These are phyloP conservation scores for Cheilosia impressa DNA, from an alignment of 2,888 invertebrate genomes.

Conservation along the genomic window DNA sequence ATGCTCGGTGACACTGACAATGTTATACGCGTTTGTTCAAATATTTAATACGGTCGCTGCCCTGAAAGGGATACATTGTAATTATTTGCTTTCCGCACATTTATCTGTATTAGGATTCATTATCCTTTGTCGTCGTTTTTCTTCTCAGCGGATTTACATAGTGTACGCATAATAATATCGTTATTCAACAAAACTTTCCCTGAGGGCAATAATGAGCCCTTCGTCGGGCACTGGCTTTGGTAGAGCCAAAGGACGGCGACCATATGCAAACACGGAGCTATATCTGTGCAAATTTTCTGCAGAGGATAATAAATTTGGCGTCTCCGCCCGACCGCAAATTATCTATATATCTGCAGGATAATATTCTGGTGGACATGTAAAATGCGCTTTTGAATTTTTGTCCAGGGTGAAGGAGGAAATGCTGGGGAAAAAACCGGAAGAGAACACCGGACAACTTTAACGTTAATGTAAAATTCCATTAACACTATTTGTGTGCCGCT, in stretches of 20 bases:
- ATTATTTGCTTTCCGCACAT: conserved; percentile 43
- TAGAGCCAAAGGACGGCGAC: not conserved
- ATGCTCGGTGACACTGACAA: conserved; percentile 22
- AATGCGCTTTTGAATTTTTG: not conserved
- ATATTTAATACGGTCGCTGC: conserved; percentile 30
- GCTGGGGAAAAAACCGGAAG: conserved; percentile 17
- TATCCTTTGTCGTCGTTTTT: conserved; percentile 10
- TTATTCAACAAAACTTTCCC: conserved; percentile 16
- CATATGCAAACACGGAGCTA: conserved; percentile 45
- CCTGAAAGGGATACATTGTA: conserved; percentile 18
- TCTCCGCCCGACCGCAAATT: conserved; percentile 27
- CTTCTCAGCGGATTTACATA: not conserved
- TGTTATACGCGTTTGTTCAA: conserved; percentile 40
- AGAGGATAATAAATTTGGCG: conserved; percentile 38
- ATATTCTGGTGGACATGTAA: conserved; percentile 24
- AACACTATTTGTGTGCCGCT: conserved; percentile 62
- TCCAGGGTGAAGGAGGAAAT: conserved; percentile 30
- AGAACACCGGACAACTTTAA: conserved; percentile 23
- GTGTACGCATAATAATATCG: conserved; percentile 27
- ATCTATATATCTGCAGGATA: conserved; percentile 51
- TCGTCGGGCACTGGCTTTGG: not conserved
- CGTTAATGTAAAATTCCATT: conserved; percentile 70
- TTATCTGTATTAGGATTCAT: conserved; percentile 58
- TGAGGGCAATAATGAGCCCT: conserved; percentile 28
- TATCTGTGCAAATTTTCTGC: conserved; percentile 41